Conservation (phyloP, 2,888 invertebrate genomes). For the Hoplodrina ambigua region DNA sequence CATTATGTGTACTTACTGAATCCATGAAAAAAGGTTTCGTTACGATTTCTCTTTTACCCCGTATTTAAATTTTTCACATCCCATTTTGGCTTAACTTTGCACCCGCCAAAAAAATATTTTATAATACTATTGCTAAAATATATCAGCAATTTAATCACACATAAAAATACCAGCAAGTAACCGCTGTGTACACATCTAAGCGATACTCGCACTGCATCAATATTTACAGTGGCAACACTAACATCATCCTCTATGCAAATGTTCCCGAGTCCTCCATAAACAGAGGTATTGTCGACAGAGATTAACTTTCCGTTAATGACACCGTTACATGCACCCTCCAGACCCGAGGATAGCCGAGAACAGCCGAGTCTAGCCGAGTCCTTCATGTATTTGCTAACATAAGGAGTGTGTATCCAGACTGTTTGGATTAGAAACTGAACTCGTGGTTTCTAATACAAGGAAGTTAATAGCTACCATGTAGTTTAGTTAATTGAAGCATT, state of each 20-base stretch:
- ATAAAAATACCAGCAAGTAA: slow-evolving; percentile 25
- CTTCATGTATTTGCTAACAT: slow-evolving; percentile 57
- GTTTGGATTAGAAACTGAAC: slow-evolving; percentile 54
- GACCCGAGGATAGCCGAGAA: slow-evolving; percentile 30
- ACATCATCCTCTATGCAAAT: slow-evolving; percentile 78
- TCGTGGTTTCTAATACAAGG: slow-evolving; percentile 32
- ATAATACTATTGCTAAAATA: background rate
- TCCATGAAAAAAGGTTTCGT: too few species aligned
- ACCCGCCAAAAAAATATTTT: too few species aligned
- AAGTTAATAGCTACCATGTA: background rate
- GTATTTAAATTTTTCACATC: too few species aligned
- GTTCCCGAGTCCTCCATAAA: slow-evolving; percentile 74
- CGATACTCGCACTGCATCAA: slow-evolving; percentile 76
- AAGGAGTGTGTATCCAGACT: slow-evolving; percentile 55
- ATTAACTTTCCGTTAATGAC: slow-evolving; percentile 72
- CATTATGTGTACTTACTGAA: too few species aligned
- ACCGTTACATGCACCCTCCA: slow-evolving; percentile 57
- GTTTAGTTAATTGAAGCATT: background rate
- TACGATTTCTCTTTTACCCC: too few species aligned
- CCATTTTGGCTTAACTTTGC: too few species aligned
- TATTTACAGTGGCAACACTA: slow-evolving; percentile 78
- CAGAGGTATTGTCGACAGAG: slow-evolving; percentile 71
- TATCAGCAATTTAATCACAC: background rate
- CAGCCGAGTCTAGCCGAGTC: slow-evolving; percentile 38
- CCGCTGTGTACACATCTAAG: slow-evolving; percentile 52